These are phyloP conservation scores for Stichodactyla helianthus DNA, from an alignment of 64 coral and sea anemone species.

Conservation along the genomic window DNA sequence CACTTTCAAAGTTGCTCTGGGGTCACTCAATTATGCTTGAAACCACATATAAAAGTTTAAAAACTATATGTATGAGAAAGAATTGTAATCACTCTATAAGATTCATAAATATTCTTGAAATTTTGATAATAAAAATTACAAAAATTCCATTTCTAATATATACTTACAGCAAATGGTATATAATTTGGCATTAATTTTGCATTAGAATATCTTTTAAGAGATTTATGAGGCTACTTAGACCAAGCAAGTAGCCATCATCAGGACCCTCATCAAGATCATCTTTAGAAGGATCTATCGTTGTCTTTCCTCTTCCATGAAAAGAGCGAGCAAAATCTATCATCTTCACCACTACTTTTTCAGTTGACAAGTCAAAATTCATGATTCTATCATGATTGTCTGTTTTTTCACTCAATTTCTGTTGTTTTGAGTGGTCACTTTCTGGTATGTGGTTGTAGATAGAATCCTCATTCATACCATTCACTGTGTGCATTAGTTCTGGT, in stretches of 20 bases:
- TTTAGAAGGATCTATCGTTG: constrained; percentile 19
- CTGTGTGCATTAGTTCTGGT: not conserved
- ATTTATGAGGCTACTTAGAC: constrained; percentile 37
- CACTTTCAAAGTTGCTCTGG: too few species aligned
- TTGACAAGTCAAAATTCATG: not conserved
- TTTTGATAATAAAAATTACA: too few species aligned
- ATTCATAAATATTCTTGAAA: too few species aligned
- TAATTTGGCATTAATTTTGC: not conserved
- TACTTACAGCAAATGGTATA: not conserved
- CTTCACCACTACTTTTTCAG: constrained; percentile 24
- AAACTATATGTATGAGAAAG: too few species aligned
- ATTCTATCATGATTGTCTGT: not conserved
- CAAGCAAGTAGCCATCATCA: constrained; percentile 47
- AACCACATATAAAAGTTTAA: too few species aligned
- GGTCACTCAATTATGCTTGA: too few species aligned
- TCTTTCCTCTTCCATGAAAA: constrained; percentile 28
- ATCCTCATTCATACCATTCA: not conserved
- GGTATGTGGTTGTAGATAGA: not conserved
- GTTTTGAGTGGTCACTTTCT: too few species aligned
- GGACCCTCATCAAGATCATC: constrained; percentile 41
- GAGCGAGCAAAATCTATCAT: constrained; percentile 64
- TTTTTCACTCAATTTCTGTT: not conserved
- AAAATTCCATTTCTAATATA: too few species aligned
- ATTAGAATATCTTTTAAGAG: constrained; percentile 37
- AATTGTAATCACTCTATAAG: too few species aligned